phyloP scores from a whole-genome alignment of 2,888 invertebrate species.

The Limnephilus auricula region DNA sequence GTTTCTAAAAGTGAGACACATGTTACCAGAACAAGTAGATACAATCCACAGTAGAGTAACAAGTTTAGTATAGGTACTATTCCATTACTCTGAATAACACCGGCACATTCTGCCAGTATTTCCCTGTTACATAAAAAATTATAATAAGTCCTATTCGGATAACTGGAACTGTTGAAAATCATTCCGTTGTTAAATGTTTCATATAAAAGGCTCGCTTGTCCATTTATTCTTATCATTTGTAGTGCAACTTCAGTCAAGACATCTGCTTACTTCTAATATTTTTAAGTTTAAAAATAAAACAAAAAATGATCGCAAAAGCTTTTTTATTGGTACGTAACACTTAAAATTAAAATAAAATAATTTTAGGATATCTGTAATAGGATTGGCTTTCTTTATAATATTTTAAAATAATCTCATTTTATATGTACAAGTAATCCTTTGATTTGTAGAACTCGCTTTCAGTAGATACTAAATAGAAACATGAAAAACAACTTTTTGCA shows the following conservation, averaged over 20 bases:
- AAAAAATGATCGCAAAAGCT: neutral
- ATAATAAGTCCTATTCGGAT: neutral
- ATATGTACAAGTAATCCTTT: too few relatives aligned
- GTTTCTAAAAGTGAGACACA: neutral
- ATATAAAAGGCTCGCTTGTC: slow-evolving; percentile 20
- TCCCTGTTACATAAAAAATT: slow-evolving; percentile 18
- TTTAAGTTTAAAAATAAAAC: neutral
- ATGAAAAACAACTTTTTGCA: too few relatives aligned
- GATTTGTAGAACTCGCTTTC: too few relatives aligned
- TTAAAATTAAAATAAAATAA: neutral
- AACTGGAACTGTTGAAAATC: slow-evolving; percentile 15
- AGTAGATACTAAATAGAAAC: too few relatives aligned
- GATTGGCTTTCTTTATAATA: too few relatives aligned
- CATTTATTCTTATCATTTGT: slow-evolving; percentile 13
- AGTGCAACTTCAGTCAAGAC: neutral
- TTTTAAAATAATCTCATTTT: too few relatives aligned
- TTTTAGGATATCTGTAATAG: too few relatives aligned
- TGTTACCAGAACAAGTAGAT: neutral
- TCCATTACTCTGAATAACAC: neutral
- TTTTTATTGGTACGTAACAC: slow-evolving; percentile 19
- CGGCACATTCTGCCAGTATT: neutral
- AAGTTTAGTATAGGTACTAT: neutral
- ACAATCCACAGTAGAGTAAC: neutral
- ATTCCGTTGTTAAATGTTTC: slow-evolving; percentile 5
- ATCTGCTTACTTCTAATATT: neutral